phyloP scores from a whole-genome alignment of 1,140 invertebrate genomes.

The Drosophila seguyi region DNA sequence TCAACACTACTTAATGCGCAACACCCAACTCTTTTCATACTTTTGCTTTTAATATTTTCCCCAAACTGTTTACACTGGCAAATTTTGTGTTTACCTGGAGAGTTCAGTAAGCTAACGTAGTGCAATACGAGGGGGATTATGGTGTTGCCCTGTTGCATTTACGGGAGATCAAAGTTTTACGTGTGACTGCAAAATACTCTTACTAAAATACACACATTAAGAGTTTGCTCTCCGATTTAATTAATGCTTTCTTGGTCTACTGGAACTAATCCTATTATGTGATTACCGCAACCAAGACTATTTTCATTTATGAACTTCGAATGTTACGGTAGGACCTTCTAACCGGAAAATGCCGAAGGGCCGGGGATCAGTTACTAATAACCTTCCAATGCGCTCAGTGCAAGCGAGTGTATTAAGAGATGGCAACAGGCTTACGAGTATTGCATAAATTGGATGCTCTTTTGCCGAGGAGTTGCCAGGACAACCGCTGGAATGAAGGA shows the following conservation, averaged over 20 bases:
- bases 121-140: slow-evolving; percentile 23
- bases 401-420: slow-evolving; percentile 29
- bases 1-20: slow-evolving; percentile 57
- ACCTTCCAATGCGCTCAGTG: slow-evolving; percentile 23
- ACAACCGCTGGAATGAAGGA: slow-evolving; percentile 23
- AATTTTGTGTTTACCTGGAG: slow-evolving; percentile 23
- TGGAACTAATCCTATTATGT: slow-evolving; percentile 15
- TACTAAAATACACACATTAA: slow-evolving; percentile 16
- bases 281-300: slow-evolving; percentile 4
- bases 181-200: slow-evolving; percentile 7
- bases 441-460: slow-evolving; percentile 52
- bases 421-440: slow-evolving; percentile 30
- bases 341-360: not conserved
- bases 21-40: slow-evolving; percentile 10
- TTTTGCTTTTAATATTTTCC: slow-evolving; percentile 26
- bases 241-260: not conserved
- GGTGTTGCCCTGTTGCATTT: not conserved
- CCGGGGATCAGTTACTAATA: slow-evolving; percentile 17
- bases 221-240: not conserved
- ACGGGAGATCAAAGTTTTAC: not conserved
- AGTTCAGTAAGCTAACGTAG: slow-evolving; percentile 31
- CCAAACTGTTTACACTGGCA: slow-evolving; percentile 29
- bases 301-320: slow-evolving; percentile 6
- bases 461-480: slow-evolving; percentile 62
- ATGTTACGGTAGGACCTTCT: not conserved